Percentiles rank a stretch among this genome's conserved stretches.
phyloP scores from a whole-genome alignment of 2,797 vertebrate species.

The Melanotaenia parkinsoni region DNA sequence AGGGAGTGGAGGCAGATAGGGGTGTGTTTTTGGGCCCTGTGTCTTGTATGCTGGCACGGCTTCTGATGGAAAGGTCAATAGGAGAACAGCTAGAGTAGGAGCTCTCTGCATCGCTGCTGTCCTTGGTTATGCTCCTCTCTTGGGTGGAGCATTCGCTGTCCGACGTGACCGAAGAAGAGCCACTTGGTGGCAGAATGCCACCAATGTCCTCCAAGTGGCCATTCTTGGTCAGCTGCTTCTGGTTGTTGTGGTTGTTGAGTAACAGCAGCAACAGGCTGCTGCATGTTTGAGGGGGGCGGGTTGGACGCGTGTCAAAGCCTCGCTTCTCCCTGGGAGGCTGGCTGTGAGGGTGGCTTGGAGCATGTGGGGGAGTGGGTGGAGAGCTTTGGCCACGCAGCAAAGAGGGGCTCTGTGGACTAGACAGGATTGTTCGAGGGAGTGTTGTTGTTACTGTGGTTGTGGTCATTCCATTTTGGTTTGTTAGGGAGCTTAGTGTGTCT shows the following conservation, averaged over 20 bases:
- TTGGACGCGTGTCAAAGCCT: constrained; percentile 84
- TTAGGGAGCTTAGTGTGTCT: constrained; percentile 86
- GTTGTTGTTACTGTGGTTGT: constrained; percentile 63
- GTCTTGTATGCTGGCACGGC: constrained; percentile 83
- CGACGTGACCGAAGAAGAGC: constrained; percentile 87
- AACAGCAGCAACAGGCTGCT: constrained; percentile 95
- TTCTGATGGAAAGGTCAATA: constrained; percentile 97
- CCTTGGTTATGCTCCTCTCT: constrained; percentile 93
- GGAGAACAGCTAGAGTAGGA: constrained; percentile 95
- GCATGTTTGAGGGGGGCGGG: constrained; percentile 90
- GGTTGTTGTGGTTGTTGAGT: constrained; percentile 94
- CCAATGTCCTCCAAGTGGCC: constrained; percentile 87
- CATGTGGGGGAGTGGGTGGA: constrained; percentile 67
- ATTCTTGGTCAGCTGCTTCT: constrained; percentile 88
- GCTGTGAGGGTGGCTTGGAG: constrained; percentile 73
- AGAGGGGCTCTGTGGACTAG: constrained; percentile 83
- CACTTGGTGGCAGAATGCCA: constrained; percentile 86
- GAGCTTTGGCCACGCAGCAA: constrained; percentile 82
- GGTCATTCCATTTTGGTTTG: constrained; percentile 84
- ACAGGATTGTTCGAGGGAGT: constrained; percentile 79
- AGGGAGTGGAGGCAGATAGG: constrained; percentile 69
- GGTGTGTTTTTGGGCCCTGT: constrained; percentile 77
- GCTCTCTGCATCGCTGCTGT: constrained; percentile 95
- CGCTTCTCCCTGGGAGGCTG: constrained; percentile 87
- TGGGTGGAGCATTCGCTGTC: constrained; percentile 93